Conservation (phyloP, 2,797 vertebrate genomes). For the Hoplostethus mediterraneus region DNA sequence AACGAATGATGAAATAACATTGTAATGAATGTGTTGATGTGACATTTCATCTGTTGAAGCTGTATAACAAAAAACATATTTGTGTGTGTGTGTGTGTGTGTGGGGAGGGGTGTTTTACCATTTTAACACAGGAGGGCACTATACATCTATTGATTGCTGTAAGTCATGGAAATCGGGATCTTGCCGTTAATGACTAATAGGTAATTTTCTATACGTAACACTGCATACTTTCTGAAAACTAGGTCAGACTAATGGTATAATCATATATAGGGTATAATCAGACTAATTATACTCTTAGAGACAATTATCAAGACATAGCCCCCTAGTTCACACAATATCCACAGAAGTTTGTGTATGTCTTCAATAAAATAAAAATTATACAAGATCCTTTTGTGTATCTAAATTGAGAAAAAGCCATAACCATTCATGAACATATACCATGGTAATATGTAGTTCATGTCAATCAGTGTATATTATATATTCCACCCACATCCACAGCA, state of each 20-base stretch:
- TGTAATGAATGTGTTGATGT: background rate
- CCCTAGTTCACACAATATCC: background rate
- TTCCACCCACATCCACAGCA: too few relatives aligned
- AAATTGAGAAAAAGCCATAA: background rate
- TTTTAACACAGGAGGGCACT: conserved; percentile 71
- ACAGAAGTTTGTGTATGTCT: too few relatives aligned
- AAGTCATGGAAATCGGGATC: background rate
- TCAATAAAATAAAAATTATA: background rate
- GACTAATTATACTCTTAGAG: background rate
- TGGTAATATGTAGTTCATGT: too few relatives aligned
- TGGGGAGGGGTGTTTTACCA: conserved; percentile 1
- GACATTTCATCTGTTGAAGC: background rate
- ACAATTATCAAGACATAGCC: background rate
- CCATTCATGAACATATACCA: background rate
- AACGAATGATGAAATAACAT: background rate
- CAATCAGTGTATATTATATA: too few relatives aligned
- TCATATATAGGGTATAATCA: too few relatives aligned
- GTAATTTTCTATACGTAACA: background rate
- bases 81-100: background rate
- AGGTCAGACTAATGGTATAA: conserved; percentile 1
- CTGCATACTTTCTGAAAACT: background rate
- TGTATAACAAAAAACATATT: background rate
- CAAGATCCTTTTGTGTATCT: too few relatives aligned
- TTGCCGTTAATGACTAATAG: background rate
- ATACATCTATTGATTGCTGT: conserved; percentile 25